phyloP scores from a whole-genome alignment of 2,797 vertebrate species.

The Poliocrania exsul region DNA sequence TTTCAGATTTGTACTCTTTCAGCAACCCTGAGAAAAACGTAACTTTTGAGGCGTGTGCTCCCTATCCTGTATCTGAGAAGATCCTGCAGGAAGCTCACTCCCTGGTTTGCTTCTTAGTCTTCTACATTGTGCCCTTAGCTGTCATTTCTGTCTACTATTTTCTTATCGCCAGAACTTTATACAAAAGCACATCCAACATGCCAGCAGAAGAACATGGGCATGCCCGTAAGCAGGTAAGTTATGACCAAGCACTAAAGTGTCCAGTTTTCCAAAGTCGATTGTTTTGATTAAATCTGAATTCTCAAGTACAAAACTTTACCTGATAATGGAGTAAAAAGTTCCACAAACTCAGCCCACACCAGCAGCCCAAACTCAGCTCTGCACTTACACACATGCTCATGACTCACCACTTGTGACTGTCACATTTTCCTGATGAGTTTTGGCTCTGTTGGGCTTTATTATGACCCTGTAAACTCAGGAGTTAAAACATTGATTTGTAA shows the following conservation, averaged over 20 bases:
- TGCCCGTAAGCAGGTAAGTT: constrained; percentile 79
- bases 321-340: background rate
- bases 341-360: background rate
- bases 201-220: constrained; percentile 80
- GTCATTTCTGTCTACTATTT: constrained; percentile 84
- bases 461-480: background rate
- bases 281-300: background rate
- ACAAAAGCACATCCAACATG: constrained; percentile 80
- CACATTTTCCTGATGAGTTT: background rate
- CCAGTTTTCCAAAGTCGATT: background rate
- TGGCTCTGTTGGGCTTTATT: background rate
- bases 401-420: background rate
- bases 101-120: constrained; percentile 80
- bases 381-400: background rate
- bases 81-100: constrained; percentile 80
- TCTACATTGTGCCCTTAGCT: constrained; percentile 79
- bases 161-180: constrained; percentile 81
- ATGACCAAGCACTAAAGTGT: background rate
- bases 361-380: background rate
- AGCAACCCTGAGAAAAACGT: constrained; percentile 72
- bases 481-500: background rate
- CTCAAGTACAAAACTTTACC: background rate
- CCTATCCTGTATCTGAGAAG: constrained; percentile 80
- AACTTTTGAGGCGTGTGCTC: constrained; percentile 77
- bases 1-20: constrained; percentile 80